phyloP scores from a whole-genome alignment of 2,797 vertebrate genomes.

The Hozukius guyotensis region DNA sequence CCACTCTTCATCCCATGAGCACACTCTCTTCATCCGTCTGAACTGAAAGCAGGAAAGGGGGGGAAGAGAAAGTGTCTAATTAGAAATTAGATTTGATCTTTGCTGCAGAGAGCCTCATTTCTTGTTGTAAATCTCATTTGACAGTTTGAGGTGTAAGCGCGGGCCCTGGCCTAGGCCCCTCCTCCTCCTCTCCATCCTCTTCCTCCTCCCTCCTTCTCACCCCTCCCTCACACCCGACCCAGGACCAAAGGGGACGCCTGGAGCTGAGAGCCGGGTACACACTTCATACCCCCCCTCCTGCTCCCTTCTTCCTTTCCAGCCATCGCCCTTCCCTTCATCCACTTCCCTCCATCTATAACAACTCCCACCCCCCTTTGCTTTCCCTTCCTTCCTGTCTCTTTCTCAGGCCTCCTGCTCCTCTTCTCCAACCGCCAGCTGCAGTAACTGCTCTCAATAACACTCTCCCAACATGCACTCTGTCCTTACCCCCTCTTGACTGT shows the following conservation, averaged over 20 bases:
- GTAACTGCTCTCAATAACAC: conserved; percentile 57
- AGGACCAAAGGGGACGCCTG: conserved; percentile 85
- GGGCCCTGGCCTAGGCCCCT: conserved; percentile 73
- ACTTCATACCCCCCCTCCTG: conserved; percentile 45
- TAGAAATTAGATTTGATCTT: conserved; percentile 30
- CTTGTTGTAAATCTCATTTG: conserved; percentile 87
- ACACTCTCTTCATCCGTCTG: conserved; percentile 23
- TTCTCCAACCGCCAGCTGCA: conserved; percentile 58
- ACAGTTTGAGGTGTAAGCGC: conserved; percentile 92
- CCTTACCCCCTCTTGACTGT: conserved; percentile 59
- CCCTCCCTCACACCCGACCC: conserved; percentile 73
- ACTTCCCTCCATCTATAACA: conserved; percentile 77
- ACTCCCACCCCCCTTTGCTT: conserved; percentile 22
- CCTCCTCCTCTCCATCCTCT: conserved; percentile 65
- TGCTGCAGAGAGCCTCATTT: conserved; percentile 42
- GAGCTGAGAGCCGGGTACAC: conserved; percentile 86
- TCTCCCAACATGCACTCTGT: conserved; percentile 39
- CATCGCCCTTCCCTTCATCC: conserved; percentile 64
- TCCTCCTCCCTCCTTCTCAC: conserved; percentile 57
- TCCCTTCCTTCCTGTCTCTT: conserved; percentile 62
- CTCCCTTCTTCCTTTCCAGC: conserved; percentile 42
- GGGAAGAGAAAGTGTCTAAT: not conserved
- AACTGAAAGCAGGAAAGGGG: not conserved
- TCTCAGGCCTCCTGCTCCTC: conserved; percentile 22
- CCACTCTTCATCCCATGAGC: conserved; percentile 30